phyloP scores from a whole-genome alignment of 2,113 vertebrate species.

The Gymnorhina tibicen region DNA sequence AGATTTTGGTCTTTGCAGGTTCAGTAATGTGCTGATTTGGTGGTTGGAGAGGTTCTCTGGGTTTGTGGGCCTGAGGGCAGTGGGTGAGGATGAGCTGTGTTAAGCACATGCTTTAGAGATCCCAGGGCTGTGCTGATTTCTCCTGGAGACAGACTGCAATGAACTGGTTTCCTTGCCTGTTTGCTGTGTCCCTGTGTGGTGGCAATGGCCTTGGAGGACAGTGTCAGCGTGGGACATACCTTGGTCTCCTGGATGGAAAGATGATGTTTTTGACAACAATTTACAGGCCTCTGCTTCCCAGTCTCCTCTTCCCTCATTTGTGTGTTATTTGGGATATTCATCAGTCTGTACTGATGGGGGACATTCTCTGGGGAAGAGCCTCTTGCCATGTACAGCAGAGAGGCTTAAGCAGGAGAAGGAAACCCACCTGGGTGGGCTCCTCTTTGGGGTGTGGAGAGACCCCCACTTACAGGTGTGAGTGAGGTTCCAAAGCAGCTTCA shows the following conservation, averaged over 20 bases:
- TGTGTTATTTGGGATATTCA: not conserved
- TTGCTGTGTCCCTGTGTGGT: not conserved
- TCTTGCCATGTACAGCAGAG: not conserved
- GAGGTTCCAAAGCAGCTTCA: not conserved
- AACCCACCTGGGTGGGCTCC: not conserved
- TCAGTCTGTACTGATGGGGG: not conserved
- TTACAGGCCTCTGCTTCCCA: not conserved
- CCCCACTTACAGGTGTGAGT: not conserved
- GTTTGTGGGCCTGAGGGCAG: not conserved
- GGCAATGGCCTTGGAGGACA: not conserved
- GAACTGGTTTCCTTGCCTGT: not conserved
- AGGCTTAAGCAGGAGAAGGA: not conserved
- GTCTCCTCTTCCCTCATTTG: rapidly evolving
- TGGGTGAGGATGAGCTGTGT: not conserved
- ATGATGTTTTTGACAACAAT: not conserved
- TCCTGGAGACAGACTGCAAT: not conserved
- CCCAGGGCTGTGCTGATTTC: not conserved
- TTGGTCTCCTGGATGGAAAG: not conserved
- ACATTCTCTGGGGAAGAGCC: not conserved
- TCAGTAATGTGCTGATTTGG: not conserved
- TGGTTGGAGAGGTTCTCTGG: not conserved
- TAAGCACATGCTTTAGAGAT: not conserved
- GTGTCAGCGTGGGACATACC: rapidly evolving
- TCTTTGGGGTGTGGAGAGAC: not conserved
- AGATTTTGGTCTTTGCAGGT: not conserved